These are phyloP conservation scores for Littorina saxatilis DNA, from an alignment of 1,140 invertebrate species.

Conservation along the genomic window DNA sequence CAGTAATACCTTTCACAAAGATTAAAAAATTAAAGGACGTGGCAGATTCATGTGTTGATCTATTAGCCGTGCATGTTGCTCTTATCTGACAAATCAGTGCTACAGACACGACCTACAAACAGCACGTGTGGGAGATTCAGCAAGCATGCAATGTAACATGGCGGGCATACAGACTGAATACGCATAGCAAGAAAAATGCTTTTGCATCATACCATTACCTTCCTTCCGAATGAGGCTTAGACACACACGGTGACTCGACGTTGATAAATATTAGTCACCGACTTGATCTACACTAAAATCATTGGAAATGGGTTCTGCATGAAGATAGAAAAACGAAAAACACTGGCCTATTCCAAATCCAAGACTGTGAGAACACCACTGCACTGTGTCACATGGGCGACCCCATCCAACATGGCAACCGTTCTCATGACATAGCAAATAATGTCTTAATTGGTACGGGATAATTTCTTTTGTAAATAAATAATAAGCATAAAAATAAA, in stretches of 20 bases:
- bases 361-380: neutral
- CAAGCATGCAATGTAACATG: constrained; percentile 13
- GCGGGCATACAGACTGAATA: constrained; percentile 24
- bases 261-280: neutral
- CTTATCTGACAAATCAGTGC: too few species aligned
- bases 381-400: constrained; percentile 21
- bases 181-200: neutral
- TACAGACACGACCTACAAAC: neutral
- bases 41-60: too few species aligned
- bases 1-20: too few species aligned
- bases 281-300: constrained; percentile 16
- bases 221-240: neutral
- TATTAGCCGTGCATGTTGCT: too few species aligned
- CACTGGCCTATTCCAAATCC: neutral
- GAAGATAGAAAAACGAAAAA: neutral
- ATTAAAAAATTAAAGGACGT: too few species aligned
- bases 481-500: neutral
- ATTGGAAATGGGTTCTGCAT: neutral
- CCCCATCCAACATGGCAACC: constrained; percentile 30
- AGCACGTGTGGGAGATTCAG: constrained; percentile 1
- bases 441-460: neutral
- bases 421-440: constrained; percentile 7
- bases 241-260: constrained; percentile 14
- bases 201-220: constrained; percentile 24
- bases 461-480: too few species aligned